A percentile compares a stretch with the other conserved stretches of the same genome.
These are phyloP conservation scores for Hiodon alosoides DNA, from an alignment of 2,113 vertebrate species.

Conservation along the genomic window DNA sequence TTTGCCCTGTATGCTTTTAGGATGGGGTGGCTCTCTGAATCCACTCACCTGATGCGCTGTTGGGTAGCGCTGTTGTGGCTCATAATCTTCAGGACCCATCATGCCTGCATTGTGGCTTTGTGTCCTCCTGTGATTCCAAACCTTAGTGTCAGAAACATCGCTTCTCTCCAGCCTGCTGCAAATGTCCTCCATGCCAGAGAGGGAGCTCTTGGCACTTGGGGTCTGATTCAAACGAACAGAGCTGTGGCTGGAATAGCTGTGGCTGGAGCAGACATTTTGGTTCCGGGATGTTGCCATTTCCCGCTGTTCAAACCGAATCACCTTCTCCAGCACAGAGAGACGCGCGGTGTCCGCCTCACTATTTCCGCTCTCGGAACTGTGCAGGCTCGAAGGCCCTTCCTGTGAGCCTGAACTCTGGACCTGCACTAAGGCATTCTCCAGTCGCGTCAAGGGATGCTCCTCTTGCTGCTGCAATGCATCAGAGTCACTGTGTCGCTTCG, in stretches of 20 bases:
- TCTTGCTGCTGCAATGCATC: constrained; percentile 23
- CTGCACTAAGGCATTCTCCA: constrained; percentile 60
- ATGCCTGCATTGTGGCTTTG: constrained; percentile 39
- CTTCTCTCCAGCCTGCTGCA: constrained; percentile 50
- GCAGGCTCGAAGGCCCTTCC: constrained; percentile 47
- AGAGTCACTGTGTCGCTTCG: constrained; percentile 45
- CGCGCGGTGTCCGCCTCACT: constrained; percentile 39
- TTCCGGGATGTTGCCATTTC: constrained; percentile 63
- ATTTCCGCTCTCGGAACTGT: constrained; percentile 45
- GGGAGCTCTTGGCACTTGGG: constrained; percentile 13
- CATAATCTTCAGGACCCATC: constrained; percentile 23
- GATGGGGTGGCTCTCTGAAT: constrained; percentile 39
- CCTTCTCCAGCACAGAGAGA: constrained; percentile 85
- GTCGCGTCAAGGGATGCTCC: constrained; percentile 51
- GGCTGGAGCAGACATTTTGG: constrained; percentile 34
- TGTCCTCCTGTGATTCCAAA: constrained; percentile 37
- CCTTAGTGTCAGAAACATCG: constrained; percentile 33
- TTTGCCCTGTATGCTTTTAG: constrained; percentile 48
- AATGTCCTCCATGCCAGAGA: constrained; percentile 60
- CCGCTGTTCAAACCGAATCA: constrained; percentile 78
- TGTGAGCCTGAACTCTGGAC: constrained; percentile 48
- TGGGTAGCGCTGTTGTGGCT: constrained; percentile 25
- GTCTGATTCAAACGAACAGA: constrained; percentile 40
- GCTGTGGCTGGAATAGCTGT: constrained; percentile 38
- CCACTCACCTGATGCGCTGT: constrained; percentile 27